Conservation (phyloP, 1,140 invertebrate genomes). For the Drosophila grimshawi region DNA sequence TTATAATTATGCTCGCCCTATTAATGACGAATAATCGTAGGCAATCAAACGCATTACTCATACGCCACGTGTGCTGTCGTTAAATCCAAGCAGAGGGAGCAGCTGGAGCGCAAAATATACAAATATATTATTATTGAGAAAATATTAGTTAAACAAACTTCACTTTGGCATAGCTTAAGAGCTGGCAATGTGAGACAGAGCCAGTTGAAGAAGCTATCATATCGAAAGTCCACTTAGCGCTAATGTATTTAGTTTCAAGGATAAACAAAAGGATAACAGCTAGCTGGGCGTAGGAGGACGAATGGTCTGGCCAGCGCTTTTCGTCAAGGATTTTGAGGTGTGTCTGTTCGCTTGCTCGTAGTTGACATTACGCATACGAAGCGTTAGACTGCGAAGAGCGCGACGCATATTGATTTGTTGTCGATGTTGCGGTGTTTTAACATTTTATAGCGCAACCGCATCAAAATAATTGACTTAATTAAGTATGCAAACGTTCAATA, state of each 20-base stretch:
- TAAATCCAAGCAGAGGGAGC: conserved; percentile 36
- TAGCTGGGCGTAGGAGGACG: not conserved
- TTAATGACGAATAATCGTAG: conserved; percentile 34
- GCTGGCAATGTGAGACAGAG: conserved; percentile 4
- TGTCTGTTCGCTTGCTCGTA: conserved; percentile 39
- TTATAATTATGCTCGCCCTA: conserved; percentile 27
- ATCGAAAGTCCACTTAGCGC: conserved; percentile 43
- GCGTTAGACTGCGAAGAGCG: conserved; percentile 11
- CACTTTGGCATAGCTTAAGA: not conserved
- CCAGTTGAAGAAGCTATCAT: conserved; percentile 23
- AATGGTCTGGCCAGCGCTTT: conserved; percentile 12
- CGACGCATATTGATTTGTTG: conserved; percentile 61
- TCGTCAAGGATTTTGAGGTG: conserved; percentile 73
- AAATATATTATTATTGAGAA: conserved; percentile 54
- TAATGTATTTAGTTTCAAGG: conserved; percentile 72
- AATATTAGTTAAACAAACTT: conserved; percentile 58
- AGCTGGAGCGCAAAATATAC: conserved; percentile 15
- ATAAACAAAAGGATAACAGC: conserved; percentile 37
- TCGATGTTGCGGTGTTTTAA: conserved; percentile 33
- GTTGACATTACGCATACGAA: conserved; percentile 66
- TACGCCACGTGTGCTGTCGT: conserved; percentile 57
- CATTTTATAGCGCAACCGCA: conserved; percentile 68
- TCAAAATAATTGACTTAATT: conserved; percentile 78
- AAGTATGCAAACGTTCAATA: conserved; percentile 56
- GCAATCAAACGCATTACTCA: conserved; percentile 54